Percentiles rank a stretch among this genome's conserved stretches.
Evolutionary conservation across 2,797 vertebrate genomes (phyloP).

Genomic region (Melanotaenia trifasciata): DNA sequence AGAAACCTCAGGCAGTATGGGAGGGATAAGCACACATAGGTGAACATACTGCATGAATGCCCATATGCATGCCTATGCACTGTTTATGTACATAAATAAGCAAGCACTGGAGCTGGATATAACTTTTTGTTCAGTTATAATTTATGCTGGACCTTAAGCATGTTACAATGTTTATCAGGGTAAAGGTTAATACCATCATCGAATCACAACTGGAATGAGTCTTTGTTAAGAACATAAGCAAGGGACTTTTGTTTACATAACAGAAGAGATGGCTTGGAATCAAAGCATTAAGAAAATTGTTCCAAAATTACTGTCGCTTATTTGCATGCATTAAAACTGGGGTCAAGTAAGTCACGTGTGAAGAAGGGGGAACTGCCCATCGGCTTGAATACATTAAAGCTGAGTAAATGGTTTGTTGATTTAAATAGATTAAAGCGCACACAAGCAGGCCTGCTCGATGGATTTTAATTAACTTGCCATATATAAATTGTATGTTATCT

Average conservation of each 20-base stretch:
- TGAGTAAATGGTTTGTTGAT: conserved; percentile 82
- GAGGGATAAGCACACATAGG: conserved; percentile 41
- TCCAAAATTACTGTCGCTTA: conserved; percentile 66
- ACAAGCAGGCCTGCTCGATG: conserved; percentile 73
- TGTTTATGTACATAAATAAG: not conserved
- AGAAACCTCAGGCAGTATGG: conserved; percentile 51
- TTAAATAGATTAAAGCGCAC: conserved; percentile 79
- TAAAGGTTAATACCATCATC: not conserved
- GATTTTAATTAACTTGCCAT: conserved; percentile 86
- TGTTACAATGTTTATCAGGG: not conserved
- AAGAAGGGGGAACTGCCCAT: conserved; percentile 60
- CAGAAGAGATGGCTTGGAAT: conserved; percentile 22
- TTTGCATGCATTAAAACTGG: conserved; percentile 80
- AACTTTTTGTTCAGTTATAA: not conserved
- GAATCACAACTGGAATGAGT: conserved; percentile 25
- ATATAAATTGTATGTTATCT: conserved; percentile 84
- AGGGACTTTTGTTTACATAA: conserved; percentile 15
- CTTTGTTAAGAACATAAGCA: conserved; percentile 1
- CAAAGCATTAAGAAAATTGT: conserved; percentile 57
- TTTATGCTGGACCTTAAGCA: not conserved
- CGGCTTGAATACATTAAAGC: conserved; percentile 77
- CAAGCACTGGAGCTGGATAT: not conserved
- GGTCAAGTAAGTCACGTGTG: conserved; percentile 77
- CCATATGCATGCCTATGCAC: not conserved
- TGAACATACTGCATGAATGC: conserved; percentile 31